Evolutionary conservation across 2,888 invertebrate genomes (phyloP).

Genomic region (Sarcophaga carnaria): DNA sequence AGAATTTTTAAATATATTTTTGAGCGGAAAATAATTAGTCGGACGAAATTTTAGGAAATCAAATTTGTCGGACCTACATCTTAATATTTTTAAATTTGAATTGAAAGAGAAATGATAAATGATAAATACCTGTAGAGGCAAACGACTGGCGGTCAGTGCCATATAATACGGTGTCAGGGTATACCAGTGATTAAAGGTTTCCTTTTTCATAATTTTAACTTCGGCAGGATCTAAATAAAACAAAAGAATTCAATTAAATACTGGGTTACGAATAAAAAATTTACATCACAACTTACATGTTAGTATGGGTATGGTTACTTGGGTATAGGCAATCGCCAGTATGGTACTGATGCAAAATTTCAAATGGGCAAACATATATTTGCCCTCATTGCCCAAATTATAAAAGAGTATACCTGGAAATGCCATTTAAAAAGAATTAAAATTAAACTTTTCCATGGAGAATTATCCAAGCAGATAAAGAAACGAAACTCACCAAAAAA

Average conservation of each 20-base stretch:
- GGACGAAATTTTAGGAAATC: too few species aligned
- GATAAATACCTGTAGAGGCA: conserved; percentile 83
- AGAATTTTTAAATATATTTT: too few species aligned
- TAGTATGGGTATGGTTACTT: conserved; percentile 87
- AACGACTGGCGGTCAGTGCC: conserved; percentile 85
- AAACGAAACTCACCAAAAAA: conserved; percentile 79
- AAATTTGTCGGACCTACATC: too few species aligned
- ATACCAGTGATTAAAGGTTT: conserved; percentile 88
- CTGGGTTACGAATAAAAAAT: not conserved
- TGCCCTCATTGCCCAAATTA: conserved; percentile 85
- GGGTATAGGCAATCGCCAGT: conserved; percentile 87
- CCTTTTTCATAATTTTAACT: conserved; percentile 87
- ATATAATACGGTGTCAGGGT: conserved; percentile 85
- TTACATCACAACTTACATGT: conserved; percentile 84
- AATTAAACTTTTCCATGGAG: not conserved
- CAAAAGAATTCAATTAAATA: conserved; percentile 8
- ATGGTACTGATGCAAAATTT: conserved; percentile 87
- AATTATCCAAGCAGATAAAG: not conserved
- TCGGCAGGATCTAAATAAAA: conserved; percentile 84
- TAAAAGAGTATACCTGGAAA: conserved; percentile 84
- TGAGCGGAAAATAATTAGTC: too few species aligned
- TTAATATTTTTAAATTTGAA: too few species aligned
- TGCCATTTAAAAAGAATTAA: conserved; percentile 68
- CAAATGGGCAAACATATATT: conserved; percentile 87
- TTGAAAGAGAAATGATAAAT: conserved; percentile 29